Evolutionary conservation across 2,888 invertebrate genomes (phyloP).

Genomic region (Ecliptopera silaceata): DNA sequence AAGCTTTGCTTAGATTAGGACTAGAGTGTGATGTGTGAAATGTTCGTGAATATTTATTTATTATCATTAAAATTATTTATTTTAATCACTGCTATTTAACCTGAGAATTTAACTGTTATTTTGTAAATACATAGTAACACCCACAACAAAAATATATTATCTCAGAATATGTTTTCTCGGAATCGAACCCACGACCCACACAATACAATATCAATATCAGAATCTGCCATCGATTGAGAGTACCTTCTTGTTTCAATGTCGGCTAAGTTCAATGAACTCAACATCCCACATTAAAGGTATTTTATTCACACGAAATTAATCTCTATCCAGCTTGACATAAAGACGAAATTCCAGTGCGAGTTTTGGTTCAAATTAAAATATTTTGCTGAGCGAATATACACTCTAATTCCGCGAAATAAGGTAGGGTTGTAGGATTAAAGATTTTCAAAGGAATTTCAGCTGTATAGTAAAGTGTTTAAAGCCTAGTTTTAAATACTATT

Average conservation of each 20-base stretch:
- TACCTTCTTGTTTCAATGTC: conserved; percentile 13
- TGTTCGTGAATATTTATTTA: no score
- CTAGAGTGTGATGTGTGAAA: no score
- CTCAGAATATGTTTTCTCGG: no score
- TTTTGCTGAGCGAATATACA: conserved; percentile 2
- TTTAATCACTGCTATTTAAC: no score
- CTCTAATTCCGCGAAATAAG: background rate
- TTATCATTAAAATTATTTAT: background rate
- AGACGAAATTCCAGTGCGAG: conserved; percentile 21
- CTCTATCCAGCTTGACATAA: conserved; percentile 20
- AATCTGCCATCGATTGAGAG: conserved; percentile 9
- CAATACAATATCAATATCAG: background rate
- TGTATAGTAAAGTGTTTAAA: conserved; percentile 18
- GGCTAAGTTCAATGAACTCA: conserved; percentile 32
- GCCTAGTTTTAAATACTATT: conserved; percentile 26
- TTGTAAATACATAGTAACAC: no score
- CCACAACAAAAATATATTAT: no score
- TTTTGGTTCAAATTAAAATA: conserved; percentile 28
- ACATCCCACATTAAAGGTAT: conserved; percentile 29
- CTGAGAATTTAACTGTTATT: no score
- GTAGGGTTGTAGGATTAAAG: background rate
- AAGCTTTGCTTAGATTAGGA: no score
- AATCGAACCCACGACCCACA: no score
- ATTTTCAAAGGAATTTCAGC: conserved; percentile 26
- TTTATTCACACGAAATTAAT: conserved; percentile 27